Base-by-base conservation (phyloP, 64 coral and sea anemone genomes). In the Astreopora myriophthalma region DNA sequence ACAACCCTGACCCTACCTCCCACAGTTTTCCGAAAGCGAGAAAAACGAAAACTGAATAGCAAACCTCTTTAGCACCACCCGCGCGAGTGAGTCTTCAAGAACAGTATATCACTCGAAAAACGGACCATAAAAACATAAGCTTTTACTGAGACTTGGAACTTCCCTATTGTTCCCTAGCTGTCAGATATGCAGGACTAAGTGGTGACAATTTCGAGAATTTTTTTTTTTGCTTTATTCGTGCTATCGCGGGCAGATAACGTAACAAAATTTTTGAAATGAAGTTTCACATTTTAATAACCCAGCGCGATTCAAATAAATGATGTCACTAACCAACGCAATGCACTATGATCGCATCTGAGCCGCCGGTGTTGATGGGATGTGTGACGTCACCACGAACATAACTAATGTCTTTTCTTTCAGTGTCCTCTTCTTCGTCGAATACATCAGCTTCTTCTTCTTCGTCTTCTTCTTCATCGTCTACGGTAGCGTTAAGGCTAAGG, bases 341-440 rank as follows among this genome's bases (percentile, higher is more conserved):
- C 5, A 96, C 92, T 8, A 96, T 86, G 61, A 96, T 91, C 35
- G 91, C 87, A 70, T 88, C 72, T 40, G 81, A 76, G 62, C 57
- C 58, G 79, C 58, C 48, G 22, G 80, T 94, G 48, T 96, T 80
- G 48, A 90, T 89, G 48, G 95, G 95, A 38, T 83, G 80, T 12
- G 95, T 96, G 57, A 96, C 95, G 73, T 96, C 95, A 75, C 95
- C 95, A 2, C 77, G 85, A 6, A 96, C 80, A 55, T 96, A 96
- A 36, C 74, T 35, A 57, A 96, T 96, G 38, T 94, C 95, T 75
- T 49, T 80, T 75, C 3, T 39, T 12, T 85, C 26, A 89, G 32
- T 42, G n/a, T 76, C 63, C 6, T 85, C 80, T n/a, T 91, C 91
- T 28, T 94, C 95, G 23, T 84, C 81, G 60, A 87, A 89, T 3